phyloP scores from a whole-genome alignment of 2,888 invertebrate genomes.

The Drosophila melanosoma region DNA sequence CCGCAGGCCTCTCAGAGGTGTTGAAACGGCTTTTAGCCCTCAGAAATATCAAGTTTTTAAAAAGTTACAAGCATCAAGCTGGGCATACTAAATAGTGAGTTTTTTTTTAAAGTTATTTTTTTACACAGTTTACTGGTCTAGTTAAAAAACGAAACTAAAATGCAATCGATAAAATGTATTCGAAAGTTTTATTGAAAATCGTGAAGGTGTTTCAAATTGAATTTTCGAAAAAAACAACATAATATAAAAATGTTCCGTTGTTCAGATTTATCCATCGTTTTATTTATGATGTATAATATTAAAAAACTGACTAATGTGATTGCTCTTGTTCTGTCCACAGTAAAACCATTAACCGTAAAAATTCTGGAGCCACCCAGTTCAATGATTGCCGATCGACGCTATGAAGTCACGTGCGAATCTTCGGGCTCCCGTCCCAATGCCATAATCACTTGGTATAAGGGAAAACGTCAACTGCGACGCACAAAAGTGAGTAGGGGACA shows the following conservation, averaged over 20 bases:
- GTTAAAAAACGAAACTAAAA: background rate
- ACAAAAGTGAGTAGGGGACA: constrained; percentile 88
- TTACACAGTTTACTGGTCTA: no score
- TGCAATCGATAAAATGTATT: background rate
- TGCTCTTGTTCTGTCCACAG: constrained; percentile 85
- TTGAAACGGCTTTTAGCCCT: constrained; percentile 16
- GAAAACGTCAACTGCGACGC: constrained; percentile 91
- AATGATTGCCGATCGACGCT: constrained; percentile 92
- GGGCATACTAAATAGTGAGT: background rate
- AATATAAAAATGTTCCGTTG: background rate
- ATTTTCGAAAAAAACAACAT: background rate
- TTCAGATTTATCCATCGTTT: background rate
- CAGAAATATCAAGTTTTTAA: constrained; percentile 14
- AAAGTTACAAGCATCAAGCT: background rate
- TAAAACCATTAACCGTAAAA: constrained; percentile 92
- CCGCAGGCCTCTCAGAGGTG: constrained; percentile 22
- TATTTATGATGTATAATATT: background rate
- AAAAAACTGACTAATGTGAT: background rate
- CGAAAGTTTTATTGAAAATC: background rate
- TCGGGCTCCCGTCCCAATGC: constrained; percentile 94
- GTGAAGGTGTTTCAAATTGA: background rate
- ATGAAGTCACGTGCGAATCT: constrained; percentile 93
- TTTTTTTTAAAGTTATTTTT: background rate
- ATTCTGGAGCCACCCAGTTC: constrained; percentile 90
- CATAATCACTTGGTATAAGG: constrained; percentile 95